Evolutionary conservation across 1,140 invertebrate genomes (phyloP).

Genomic region (Metaphire vulgaris): DNA sequence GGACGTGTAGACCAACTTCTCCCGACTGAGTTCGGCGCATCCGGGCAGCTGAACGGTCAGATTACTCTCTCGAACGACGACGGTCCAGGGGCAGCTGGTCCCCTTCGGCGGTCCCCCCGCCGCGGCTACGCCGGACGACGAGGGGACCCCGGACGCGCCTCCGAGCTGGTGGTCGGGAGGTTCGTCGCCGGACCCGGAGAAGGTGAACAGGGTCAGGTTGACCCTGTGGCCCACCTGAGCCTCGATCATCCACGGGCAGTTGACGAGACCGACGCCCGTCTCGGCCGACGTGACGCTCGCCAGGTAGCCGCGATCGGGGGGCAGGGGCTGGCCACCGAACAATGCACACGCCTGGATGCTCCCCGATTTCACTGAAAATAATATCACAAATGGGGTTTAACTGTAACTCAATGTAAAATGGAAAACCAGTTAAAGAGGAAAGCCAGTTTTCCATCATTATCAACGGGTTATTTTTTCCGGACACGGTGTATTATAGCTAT

Average conservation of each 20-base stretch:
- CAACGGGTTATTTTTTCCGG: no score
- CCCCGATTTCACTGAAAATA: background rate
- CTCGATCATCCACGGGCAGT: background rate
- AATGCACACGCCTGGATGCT: background rate
- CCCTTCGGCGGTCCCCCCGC: no score
- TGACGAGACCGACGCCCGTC: background rate
- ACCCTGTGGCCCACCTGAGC: background rate
- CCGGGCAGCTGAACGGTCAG: background rate
- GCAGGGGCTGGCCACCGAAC: background rate
- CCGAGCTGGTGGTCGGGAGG: background rate
- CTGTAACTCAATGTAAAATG: no score
- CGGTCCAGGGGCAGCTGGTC: background rate
- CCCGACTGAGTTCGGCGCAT: background rate
- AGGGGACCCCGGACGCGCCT: no score
- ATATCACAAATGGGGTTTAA: no score
- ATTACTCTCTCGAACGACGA: background rate
- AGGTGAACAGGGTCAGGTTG: slow-evolving; percentile 19
- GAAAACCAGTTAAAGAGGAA: no score
- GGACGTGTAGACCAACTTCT: background rate
- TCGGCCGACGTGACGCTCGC: background rate
- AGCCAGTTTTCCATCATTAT: no score
- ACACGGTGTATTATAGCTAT: no score
- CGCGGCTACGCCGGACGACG: background rate
- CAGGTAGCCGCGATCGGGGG: background rate
- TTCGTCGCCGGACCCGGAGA: slow-evolving; percentile 2